phyloP scores from a whole-genome alignment of 2,113 vertebrate genomes.

The Butastur rufipennis region DNA sequence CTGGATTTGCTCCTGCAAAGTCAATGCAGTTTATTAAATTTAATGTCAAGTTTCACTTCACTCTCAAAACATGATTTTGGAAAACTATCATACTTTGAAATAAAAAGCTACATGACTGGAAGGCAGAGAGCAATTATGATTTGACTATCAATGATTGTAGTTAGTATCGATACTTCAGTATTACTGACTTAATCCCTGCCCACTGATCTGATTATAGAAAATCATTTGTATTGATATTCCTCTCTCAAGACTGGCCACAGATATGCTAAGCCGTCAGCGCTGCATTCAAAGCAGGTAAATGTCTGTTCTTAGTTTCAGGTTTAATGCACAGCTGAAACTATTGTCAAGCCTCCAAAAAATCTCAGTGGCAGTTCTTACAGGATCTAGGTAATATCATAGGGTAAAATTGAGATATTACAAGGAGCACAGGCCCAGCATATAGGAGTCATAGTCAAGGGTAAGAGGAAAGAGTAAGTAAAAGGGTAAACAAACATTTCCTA shows the following conservation, averaged over 20 bases:
- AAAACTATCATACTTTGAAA: neutral
- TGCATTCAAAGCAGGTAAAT: neutral
- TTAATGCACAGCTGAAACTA: neutral
- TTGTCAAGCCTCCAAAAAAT: neutral
- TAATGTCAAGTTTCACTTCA: neutral
- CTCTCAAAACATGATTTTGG: neutral
- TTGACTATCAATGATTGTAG: neutral
- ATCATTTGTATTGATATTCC: neutral
- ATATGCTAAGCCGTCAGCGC: neutral
- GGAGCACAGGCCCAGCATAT: neutral
- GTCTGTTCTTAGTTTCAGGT: neutral
- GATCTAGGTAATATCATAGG: neutral
- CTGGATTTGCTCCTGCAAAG: neutral
- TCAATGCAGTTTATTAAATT: neutral
- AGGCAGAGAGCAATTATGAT: neutral
- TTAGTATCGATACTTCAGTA: neutral
- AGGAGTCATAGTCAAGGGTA: neutral
- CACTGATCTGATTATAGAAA: neutral
- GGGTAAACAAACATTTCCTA: neutral
- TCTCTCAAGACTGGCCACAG: neutral
- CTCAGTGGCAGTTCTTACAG: neutral
- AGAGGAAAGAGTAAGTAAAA: neutral
- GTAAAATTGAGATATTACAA: neutral
- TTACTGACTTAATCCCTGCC: neutral
- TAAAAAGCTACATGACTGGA: neutral